These are phyloP conservation scores for Epizoanthus illoricatus DNA, from an alignment of 92 coral and sea anemone genomes.

Conservation along the genomic window DNA sequence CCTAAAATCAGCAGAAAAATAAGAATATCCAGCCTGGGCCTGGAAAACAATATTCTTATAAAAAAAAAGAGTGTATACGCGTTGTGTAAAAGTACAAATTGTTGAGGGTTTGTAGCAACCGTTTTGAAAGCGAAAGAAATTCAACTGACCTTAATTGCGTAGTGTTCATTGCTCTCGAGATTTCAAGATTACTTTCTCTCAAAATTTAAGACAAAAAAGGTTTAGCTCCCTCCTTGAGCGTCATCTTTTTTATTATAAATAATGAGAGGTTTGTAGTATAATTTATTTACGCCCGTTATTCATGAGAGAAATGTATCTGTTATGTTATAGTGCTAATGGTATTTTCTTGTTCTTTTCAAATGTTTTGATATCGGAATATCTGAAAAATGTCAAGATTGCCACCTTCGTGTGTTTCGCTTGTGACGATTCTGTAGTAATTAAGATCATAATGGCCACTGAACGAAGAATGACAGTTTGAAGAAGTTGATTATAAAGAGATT, in stretches of 20 bases:
- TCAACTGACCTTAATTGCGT: not conserved
- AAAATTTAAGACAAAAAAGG: not conserved
- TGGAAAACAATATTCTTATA: no score
- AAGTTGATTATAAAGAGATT: conserved; percentile 17
- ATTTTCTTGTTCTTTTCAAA: not conserved
- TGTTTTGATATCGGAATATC: not conserved
- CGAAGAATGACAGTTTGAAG: conserved; percentile 14
- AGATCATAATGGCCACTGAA: not conserved
- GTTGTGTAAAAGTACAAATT: conserved; percentile 19
- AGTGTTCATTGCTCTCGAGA: conserved; percentile 12
- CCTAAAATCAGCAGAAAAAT: no score
- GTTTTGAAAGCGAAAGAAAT: not conserved
- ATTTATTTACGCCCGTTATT: not conserved
- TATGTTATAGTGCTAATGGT: no score
- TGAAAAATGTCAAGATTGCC: not conserved
- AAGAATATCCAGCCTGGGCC: no score
- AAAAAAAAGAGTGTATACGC: no score
- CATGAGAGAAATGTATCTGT: not conserved
- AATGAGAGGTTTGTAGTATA: not conserved
- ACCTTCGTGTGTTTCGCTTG: not conserved
- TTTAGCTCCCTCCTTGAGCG: not conserved
- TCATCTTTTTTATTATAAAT: not conserved
- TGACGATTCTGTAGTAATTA: not conserved
- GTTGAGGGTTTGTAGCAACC: not conserved
- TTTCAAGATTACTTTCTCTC: not conserved